These are phyloP conservation scores for Nasonia longicornis DNA, from an alignment of 1,140 invertebrate genomes.

Conservation along the genomic window DNA sequence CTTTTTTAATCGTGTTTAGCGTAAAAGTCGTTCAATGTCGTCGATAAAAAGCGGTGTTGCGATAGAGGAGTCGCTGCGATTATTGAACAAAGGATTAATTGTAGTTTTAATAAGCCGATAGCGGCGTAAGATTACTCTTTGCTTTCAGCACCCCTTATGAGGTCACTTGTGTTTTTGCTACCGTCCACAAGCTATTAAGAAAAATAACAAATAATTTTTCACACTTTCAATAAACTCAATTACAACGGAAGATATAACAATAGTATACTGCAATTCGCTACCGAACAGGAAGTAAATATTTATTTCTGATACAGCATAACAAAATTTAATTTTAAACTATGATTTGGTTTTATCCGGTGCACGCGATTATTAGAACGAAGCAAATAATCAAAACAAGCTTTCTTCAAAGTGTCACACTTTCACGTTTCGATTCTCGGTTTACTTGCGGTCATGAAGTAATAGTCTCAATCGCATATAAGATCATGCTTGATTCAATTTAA, in stretches of 20 bases:
- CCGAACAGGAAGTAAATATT: neutral
- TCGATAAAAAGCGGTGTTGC: slow-evolving; percentile 14
- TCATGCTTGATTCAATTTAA: neutral
- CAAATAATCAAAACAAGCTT: neutral
- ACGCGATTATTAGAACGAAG: neutral
- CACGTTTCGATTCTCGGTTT: no score
- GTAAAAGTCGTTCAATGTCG: slow-evolving; percentile 23
- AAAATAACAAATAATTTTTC: no score
- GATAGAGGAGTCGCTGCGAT: neutral
- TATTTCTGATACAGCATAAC: neutral
- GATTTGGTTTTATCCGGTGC: neutral
- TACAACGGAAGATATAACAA: no score
- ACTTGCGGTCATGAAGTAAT: no score
- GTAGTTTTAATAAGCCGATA: slow-evolving; percentile 11
- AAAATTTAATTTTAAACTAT: neutral
- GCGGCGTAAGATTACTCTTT: neutral
- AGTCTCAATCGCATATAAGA: neutral
- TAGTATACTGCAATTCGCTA: neutral
- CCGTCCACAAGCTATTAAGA: no score
- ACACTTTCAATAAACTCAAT: no score
- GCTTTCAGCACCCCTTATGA: neutral
- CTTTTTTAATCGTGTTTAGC: neutral
- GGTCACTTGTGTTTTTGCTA: neutral
- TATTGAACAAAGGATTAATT: slow-evolving; percentile 32
- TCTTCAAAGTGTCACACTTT: no score